phyloP scores from a whole-genome alignment of 2,888 invertebrate genomes.

The Rambutsinella grinnellia region DNA sequence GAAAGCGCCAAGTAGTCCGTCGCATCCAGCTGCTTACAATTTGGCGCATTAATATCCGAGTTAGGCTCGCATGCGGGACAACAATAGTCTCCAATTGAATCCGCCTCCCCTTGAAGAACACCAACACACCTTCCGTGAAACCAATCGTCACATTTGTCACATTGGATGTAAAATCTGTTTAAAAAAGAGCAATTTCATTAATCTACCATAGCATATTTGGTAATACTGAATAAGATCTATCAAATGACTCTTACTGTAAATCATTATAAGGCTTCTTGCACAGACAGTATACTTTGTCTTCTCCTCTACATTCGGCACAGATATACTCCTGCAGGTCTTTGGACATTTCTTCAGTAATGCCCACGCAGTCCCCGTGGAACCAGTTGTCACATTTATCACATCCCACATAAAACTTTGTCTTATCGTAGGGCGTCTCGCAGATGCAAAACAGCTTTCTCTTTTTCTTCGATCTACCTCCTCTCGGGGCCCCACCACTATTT shows the following conservation, averaged over 20 bases:
- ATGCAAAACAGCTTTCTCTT: slow-evolving; percentile 87
- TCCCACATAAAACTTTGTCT: slow-evolving; percentile 98
- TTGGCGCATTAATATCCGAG: slow-evolving; percentile 88
- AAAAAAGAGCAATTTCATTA: too few relatives aligned
- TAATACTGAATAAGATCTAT: too few relatives aligned
- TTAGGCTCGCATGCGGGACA: slow-evolving; percentile 96
- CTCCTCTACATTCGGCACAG: slow-evolving; percentile 88
- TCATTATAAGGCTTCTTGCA: slow-evolving; percentile 98
- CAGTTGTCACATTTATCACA: slow-evolving; percentile 99
- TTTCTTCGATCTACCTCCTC: slow-evolving; percentile 69
- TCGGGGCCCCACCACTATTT: slow-evolving; percentile 46
- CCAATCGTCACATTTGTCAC: slow-evolving; percentile 99
- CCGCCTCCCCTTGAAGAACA: slow-evolving; percentile 92
- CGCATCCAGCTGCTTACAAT: slow-evolving; percentile 85
- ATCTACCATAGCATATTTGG: too few relatives aligned
- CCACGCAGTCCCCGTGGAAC: slow-evolving; percentile 99
- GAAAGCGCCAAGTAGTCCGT: slow-evolving; percentile 87
- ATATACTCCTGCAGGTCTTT: slow-evolving; percentile 91
- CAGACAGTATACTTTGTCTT: slow-evolving; percentile 94
- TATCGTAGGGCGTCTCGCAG: slow-evolving; percentile 95
- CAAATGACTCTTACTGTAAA: slow-evolving; percentile 91
- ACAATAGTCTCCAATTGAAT: slow-evolving; percentile 94
- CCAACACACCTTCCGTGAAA: slow-evolving; percentile 98
- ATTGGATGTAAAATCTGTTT: slow-evolving; percentile 97
- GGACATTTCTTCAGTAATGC: slow-evolving; percentile 91